Conservation (phyloP, 2,888 invertebrate genomes). For the Archips crataeganus region DNA sequence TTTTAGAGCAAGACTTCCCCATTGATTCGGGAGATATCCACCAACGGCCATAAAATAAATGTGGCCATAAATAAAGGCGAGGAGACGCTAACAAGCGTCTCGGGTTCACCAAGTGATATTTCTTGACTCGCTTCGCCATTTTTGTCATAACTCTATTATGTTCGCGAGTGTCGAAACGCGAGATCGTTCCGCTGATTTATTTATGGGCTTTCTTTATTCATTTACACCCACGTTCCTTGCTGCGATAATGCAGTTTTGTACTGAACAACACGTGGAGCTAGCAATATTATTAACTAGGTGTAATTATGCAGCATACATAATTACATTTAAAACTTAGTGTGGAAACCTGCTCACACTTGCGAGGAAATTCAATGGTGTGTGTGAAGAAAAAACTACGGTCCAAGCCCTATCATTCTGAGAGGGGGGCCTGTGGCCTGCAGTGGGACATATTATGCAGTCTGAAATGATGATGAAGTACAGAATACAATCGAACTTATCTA, state of each 20-base stretch:
- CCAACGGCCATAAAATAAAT: constrained; percentile 83
- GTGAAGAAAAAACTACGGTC: too few relatives aligned
- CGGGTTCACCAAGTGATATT: constrained; percentile 84
- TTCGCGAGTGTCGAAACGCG: constrained; percentile 78
- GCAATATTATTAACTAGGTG: neutral
- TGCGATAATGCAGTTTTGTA: constrained; percentile 17
- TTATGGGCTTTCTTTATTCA: constrained; percentile 49
- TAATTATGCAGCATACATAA: neutral
- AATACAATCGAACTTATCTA: neutral
- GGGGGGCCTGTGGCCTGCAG: too few relatives aligned
- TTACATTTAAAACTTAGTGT: too few relatives aligned
- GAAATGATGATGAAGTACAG: too few relatives aligned
- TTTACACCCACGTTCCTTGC: constrained; percentile 39
- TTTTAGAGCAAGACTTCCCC: constrained; percentile 60
- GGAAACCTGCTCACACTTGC: too few relatives aligned
- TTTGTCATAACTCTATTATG: constrained; percentile 84
- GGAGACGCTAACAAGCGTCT: constrained; percentile 85
- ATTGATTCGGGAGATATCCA: constrained; percentile 71
- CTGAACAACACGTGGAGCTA: neutral
- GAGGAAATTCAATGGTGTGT: too few relatives aligned
- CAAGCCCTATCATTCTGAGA: too few relatives aligned
- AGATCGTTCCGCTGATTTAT: constrained; percentile 75
- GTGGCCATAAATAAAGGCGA: constrained; percentile 83
- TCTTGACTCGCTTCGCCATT: constrained; percentile 77
- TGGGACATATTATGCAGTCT: too few relatives aligned